Evolutionary conservation across 2,113 vertebrate species (phyloP).

Genomic region (Condylura cristata): DNA sequence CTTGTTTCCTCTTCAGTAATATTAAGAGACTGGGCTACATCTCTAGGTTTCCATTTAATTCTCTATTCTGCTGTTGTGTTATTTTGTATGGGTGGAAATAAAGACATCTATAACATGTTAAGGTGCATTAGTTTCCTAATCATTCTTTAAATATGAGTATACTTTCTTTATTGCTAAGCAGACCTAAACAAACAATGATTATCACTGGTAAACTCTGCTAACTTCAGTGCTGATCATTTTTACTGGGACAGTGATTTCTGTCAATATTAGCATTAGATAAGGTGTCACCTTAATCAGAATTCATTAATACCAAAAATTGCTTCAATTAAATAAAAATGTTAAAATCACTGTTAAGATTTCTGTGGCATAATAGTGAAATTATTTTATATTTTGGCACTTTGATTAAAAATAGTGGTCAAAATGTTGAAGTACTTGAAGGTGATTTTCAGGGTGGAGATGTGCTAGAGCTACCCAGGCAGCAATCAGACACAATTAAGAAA

Average conservation of each 20-base stretch:
- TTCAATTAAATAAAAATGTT: conserved; percentile 86
- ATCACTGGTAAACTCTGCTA: conserved; percentile 17
- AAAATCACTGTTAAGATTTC: conserved; percentile 76
- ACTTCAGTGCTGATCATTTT: conserved; percentile 66
- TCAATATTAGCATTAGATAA: conserved; percentile 75
- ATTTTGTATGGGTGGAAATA: conserved; percentile 24
- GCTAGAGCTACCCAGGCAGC: conserved; percentile 85
- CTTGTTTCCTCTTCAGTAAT: background rate
- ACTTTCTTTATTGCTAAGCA: conserved; percentile 31
- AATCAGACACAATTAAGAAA: conserved; percentile 91
- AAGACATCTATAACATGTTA: conserved; percentile 55
- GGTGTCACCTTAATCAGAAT: conserved; percentile 79
- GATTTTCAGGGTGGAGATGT: conserved; percentile 84
- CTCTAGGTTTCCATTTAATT: conserved; percentile 7
- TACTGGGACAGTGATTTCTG: conserved; percentile 61
- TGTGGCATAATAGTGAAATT: conserved; percentile 75
- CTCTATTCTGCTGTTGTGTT: background rate
- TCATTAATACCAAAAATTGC: conserved; percentile 65
- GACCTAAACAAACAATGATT: conserved; percentile 63
- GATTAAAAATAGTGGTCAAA: conserved; percentile 84
- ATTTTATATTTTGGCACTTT: conserved; percentile 82
- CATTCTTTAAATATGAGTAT: background rate
- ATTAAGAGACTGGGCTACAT: background rate
- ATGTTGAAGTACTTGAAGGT: conserved; percentile 82
- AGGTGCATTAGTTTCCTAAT: conserved; percentile 13